Evolutionary conservation across 2,113 vertebrate genomes (phyloP), one percentile per base, ranked within the genome.

Genomic region (Aleadryas rufinucha): DNA sequence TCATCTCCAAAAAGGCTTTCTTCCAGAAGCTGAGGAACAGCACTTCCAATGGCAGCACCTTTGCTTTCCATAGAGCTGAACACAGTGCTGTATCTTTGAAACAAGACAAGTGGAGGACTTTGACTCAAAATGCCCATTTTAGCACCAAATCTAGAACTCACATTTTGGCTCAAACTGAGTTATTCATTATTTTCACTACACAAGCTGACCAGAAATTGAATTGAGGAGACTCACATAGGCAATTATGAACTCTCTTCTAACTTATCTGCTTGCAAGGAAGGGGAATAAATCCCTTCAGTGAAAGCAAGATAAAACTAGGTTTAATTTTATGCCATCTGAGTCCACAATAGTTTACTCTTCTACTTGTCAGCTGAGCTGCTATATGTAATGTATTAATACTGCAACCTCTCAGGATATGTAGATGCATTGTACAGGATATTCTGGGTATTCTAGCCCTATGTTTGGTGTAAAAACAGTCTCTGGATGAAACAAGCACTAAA

Each of bases 311-410:
- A 91, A 84, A 95, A 78, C 35, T 45, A 57, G 31, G 23, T 64
- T 95, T 94, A 85, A 93, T 94, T 87, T 95, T 87, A 68, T 95
- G 84, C 82, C 41, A 50, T 10, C 47, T 78, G 16, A 53, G n/a
- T 76, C 74, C 70, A 50, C 61, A 45, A 24, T 33, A 85, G 49
- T 87, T 91, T 94, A 57, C n/a, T 87, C 70, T 60, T 79, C 31
- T 53, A 41, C 41, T 71, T 83, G 70, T 87, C 70, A 79, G 57
- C 27, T 56, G 41, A 84, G 52, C 27, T 82, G 60, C 61, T 91
- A 1, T 87, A 19, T 83, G 61, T 71, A 56, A 68, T 4, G 5
- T 60, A 39, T 54, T 63, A 52, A 52, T 60, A 24, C 16, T 50
- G 52, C 74, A 85, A 1, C 28, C 37, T 78, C 78, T 52, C n/a